These are phyloP conservation scores for Lates calcarifer DNA, from an alignment of 2,113 vertebrate genomes.

Conservation along the genomic window DNA sequence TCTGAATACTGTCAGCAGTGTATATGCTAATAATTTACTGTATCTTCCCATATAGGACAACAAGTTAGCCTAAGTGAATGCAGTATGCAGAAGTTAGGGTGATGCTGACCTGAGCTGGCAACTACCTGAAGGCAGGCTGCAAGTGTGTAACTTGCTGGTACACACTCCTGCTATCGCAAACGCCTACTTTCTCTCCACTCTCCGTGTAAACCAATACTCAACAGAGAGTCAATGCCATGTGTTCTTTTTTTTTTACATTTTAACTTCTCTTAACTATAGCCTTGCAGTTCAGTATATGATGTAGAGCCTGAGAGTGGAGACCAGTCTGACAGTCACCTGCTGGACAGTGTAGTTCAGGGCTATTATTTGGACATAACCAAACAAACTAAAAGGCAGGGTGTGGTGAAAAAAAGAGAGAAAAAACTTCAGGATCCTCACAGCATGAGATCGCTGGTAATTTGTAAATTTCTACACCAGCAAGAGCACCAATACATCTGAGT, in stretches of 20 bases:
- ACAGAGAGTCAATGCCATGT: constrained; percentile 1
- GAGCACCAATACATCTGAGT: not conserved
- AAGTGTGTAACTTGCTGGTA: not conserved
- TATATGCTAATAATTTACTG: not conserved
- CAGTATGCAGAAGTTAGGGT: not conserved
- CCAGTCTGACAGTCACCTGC: not conserved
- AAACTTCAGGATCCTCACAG: not conserved
- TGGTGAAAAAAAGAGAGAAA: not conserved
- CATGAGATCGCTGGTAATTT: not conserved
- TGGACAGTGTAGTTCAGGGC: not conserved
- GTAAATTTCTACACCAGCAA: not conserved
- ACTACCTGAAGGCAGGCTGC: not conserved
- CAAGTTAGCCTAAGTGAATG: not conserved
- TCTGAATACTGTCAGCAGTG: not conserved
- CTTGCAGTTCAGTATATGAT: constrained; percentile 1
- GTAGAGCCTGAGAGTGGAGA: not conserved
- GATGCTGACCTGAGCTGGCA: not conserved
- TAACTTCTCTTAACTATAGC: not conserved
- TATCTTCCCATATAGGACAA: no score
- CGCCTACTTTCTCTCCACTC: not conserved
- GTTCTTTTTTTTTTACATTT: not conserved
- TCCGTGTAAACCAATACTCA: constrained; percentile 28
- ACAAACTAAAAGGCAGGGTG: constrained; percentile 13
- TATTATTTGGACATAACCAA: constrained; percentile 2
- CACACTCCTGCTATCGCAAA: not conserved